Base-by-base conservation (phyloP, 2,888 invertebrate species). In the Rhorus exstirpatorius region DNA sequence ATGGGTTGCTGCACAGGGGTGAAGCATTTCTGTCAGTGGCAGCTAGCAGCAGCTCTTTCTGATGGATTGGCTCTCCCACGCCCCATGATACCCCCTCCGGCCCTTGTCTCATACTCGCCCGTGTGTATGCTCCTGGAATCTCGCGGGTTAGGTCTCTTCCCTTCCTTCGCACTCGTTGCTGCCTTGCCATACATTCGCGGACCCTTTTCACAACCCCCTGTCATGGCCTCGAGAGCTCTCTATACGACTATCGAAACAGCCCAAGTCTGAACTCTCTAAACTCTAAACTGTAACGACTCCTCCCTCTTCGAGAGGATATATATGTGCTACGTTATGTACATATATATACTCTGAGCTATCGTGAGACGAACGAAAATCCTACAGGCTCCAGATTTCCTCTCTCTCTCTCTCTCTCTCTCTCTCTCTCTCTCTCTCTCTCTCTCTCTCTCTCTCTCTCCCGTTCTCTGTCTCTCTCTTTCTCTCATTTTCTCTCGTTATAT, bases 41-140 rank as follows among this genome's bases (percentile, higher is more conserved):
- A 91, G 91, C 86, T 81, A 85, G 83, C 82, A 86, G 86, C 87
- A 85, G 89, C 86, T 86, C 88, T 86, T 86, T 87, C 90, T 90
- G 90, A 91, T 91, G 89, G 90, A 91, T 91, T 89, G 89, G 87
- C 87, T 89, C 87, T 84, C 86, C 81, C 85, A 86, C 87, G 86
- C 88, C 86, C 88, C 86, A 86, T 79, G 83, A 84, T 87, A 76
- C 63, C 46, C 67, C 79, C 58, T 77, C 70, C 77, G 70, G 41
- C 83, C 81, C 63, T 35, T 72, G 58, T 58, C 63, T 46, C 67
- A 74, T 74, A 68, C 78, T 55, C 68, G 70, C 72, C 3, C 14
- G 46, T 2, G 17, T 63, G 12, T 12, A 12, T 41, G n/a, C n/a
- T 21, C 70, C 83, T 78, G 51, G 75, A 63, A 63, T 72, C 78